Conservation (phyloP, 2,113 vertebrate genomes). For the Myotis davidii region DNA sequence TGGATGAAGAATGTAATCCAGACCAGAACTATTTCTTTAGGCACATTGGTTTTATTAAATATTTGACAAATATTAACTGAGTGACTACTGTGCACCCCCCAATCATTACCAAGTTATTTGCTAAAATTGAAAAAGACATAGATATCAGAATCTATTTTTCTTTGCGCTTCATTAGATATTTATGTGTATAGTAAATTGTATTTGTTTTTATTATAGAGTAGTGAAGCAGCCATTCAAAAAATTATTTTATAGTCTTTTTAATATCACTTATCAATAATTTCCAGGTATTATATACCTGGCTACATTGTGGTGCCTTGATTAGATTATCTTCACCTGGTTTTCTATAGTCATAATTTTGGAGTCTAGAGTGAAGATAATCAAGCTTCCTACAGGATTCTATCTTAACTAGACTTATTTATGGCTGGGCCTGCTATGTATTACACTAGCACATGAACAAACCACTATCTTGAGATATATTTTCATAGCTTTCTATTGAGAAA, state of each 20-base stretch:
- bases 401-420: conserved; percentile 51
- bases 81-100: background rate
- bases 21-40: background rate
- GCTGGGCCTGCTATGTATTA: background rate
- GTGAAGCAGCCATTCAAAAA: background rate
- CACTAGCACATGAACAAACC: conserved; percentile 1
- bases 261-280: background rate
- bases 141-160: background rate
- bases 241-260: background rate
- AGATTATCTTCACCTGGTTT: conserved; percentile 14
- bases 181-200: background rate
- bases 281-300: background rate
- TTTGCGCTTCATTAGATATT: background rate
- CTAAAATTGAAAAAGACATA: conserved; percentile 23
- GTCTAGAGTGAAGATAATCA: conserved; percentile 36
- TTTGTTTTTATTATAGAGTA: background rate
- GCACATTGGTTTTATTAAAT: background rate
- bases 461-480: conserved; percentile 49
- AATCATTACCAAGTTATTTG: background rate
- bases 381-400: background rate
- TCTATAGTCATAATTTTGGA: conserved; percentile 34
- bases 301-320: background rate
- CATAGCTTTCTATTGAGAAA: conserved; percentile 38
- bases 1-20: background rate
- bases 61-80: background rate